A percentile compares a stretch with the other conserved stretches of the same genome.
These are phyloP conservation scores for Amblyteles armatorius DNA, from an alignment of 2,888 invertebrate genomes.

Conservation along the genomic window DNA sequence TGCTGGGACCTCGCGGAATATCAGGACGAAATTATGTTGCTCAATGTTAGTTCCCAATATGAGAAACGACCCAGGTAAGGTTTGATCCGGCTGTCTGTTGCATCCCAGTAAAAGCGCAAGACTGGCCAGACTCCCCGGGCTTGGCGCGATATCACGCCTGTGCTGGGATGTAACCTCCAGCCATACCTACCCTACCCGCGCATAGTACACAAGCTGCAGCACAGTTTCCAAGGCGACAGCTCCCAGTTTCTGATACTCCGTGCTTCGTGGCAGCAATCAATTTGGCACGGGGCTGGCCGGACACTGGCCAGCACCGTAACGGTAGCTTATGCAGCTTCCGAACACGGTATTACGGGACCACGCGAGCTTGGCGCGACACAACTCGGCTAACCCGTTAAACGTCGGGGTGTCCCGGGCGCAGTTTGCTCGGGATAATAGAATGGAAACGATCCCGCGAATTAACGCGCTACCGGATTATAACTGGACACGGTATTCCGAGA, in stretches of 20 bases:
- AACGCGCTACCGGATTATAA: constrained; percentile 57
- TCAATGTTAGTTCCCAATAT: background rate
- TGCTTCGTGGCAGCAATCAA: constrained; percentile 14
- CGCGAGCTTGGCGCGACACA: constrained; percentile 42
- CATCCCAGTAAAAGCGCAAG: no score
- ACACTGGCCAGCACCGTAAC: constrained; percentile 19
- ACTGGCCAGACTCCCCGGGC: no score
- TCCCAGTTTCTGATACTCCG: background rate
- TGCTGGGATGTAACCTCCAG: no score
- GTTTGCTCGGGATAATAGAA: constrained; percentile 63
- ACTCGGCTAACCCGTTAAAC: constrained; percentile 34
- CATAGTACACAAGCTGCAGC: background rate
- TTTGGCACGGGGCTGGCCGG: constrained; percentile 6
- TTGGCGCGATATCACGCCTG: no score
- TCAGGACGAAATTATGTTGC: background rate
- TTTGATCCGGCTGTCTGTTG: no score
- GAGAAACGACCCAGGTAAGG: no score
- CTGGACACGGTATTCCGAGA: constrained; percentile 52
- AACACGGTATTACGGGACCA: constrained; percentile 22
- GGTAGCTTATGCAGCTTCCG: constrained; percentile 25
- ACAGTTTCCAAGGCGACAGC: background rate
- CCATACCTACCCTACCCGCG: no score
- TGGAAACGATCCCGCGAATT: constrained; percentile 62
- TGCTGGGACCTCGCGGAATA: background rate
- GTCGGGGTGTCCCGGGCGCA: constrained; percentile 35